Evolutionary conservation across 2,888 invertebrate species (phyloP), one percentile per base, ranked within the genome.

Genomic region (Nebria salina): DNA sequence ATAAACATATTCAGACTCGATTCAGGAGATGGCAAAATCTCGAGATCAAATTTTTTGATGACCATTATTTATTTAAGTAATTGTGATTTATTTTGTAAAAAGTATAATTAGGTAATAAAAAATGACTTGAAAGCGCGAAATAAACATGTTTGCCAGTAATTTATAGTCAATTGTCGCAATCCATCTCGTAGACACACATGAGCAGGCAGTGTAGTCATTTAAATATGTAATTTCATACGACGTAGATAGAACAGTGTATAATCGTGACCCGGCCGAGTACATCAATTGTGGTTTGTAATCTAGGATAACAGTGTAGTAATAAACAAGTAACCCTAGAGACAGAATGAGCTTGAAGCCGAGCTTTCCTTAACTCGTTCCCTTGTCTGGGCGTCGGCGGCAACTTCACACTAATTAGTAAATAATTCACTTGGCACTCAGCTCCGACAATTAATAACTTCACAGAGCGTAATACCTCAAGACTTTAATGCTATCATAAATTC

Each of bases 351-450:
- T 54, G 13, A 8, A 54, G 34, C 34, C 34, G 34, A 34, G 54
- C 54, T 54, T 54, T 54, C 75, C 75, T 75, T 75, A 65, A 70
- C 26, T 54, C 73, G 9, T 66, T 75, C 80, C 76, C 76, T 65
- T 76, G 54, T 54, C 81, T 74, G 73, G 9, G 72, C 73, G 73
- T 41, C 77, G 75, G 34, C 77, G 77, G 43, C 77, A 75, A 75
- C 80, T 80, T 75, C 80, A 80, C 80, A 81, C 88, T 90, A 90
- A 90, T 90, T 90, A 90, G 89, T 90, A 88, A 89, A 90, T 90
- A 90, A 90, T 90, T 90, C 89, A 90, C 89, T 88, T 81, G 88
- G 88, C 88, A 88, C 88, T 88, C 88, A 88, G 85, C 87, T 87
- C 86, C 87, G 87, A 89, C 89, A 89, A 90, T 89, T 89, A 89